Base-by-base conservation (phyloP, 2,888 invertebrate species). In the Lycia hirtaria region DNA sequence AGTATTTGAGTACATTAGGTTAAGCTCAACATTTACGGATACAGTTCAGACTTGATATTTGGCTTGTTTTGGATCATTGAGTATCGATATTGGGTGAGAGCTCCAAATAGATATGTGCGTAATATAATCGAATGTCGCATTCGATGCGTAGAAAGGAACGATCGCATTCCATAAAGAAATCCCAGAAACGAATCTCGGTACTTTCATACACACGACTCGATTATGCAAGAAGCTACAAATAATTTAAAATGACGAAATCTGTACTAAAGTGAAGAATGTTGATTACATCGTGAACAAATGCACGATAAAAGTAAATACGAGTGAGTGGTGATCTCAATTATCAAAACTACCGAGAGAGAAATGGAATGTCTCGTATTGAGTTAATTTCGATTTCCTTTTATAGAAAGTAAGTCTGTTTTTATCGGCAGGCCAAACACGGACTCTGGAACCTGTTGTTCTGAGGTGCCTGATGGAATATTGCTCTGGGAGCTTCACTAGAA, bases 301-400 rank as follows among this genome's bases (percentile, higher is more conserved):
- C 70, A 65, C 69, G 73, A 80, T 81, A 85, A 83, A 85, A 84
- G 81, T 83, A 83, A 87, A 83, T 84, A 75, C 80, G 74, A 69
- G 71, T 71, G 72, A 72, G 65, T 66, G 72, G 62, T n/a, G 68
- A 75, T 78, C 78, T 81, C 85, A 83, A 88, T 87, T 87, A 88
- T 84, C 81, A 84, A 85, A 88, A 87, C 81, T 83, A 80, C 78
- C 76, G 83, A 83, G 83, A 87, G 87, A 87, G 88, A 88, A 91
- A 88, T 87, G 86, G 85, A 87, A 87, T 88, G 87, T 82, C 76
- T 80, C 82, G 83, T 81, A 81, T 80, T 85, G 80, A 87, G 82
- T 85, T 84, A 86, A 89, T 90, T 90, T 90, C 89, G 90, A 88
- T 91, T 90, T 91, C 89, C 88, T 88, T 89, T 88, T 88, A 85